Base-by-base conservation (phyloP, 2,797 vertebrate genomes). In the Dryobates pubescens region DNA sequence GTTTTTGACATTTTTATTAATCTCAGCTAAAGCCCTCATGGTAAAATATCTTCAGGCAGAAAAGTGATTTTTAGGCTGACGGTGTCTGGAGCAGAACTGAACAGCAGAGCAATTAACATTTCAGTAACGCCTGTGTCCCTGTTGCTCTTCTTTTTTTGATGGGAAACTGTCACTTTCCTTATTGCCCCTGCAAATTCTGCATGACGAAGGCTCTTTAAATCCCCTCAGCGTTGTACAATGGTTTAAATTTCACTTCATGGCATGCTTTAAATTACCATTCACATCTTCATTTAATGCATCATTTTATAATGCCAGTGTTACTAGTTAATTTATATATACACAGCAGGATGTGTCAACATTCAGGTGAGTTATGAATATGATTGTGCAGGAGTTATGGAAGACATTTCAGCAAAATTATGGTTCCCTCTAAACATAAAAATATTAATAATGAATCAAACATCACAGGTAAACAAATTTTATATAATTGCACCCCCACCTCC, bases 231-330 rank as follows among this genome's bases (percentile, higher is more conserved):
- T 64, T 95, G 73, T 61, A 85, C 61, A 75, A 82, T 88, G 96
- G 93, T 93, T 97, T 95, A 96, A 94, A 96, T 97, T 97, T 97
- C 92, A 96, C 86, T 96, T 96, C 92, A 72, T 91, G 91, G 96
- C 95, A 94, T 86, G 89, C 83, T 92, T 95, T 95, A 97, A 96
- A 93, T 73, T 96, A 94, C 91, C 93, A 86, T 79, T 83, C 94
- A 92, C 92, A 94, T 97, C 96, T 96, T 96, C 96, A 96, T 94
- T 96, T 96, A 94, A 95, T 93, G 90, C 88, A 96, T 96, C 89
- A 78, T 97, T 97, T 97, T 94, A 96, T 96, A 97, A 97, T 93
- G 95, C 91, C 90, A 95, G 82, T 90, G 84, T 96, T 96, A 96
- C 93, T 88, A 79, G 95, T 94, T 97, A 96, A 97, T 96, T 96